These are phyloP conservation scores for Nasonia vitripennis DNA, from an alignment of 1,140 invertebrate genomes.

Conservation along the genomic window DNA sequence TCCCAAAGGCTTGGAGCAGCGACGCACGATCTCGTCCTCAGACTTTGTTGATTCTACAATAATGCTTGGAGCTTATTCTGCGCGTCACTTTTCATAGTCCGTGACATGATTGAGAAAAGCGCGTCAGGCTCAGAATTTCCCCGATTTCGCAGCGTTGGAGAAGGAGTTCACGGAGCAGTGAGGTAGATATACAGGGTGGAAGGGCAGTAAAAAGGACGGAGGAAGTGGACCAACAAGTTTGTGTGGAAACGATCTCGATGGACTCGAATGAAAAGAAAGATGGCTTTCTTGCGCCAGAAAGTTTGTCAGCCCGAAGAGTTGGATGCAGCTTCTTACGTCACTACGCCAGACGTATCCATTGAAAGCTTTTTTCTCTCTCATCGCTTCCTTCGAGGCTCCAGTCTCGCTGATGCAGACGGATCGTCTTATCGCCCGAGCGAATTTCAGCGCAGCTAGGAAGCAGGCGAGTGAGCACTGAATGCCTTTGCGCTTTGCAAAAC, in stretches of 20 bases:
- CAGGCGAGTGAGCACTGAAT: background rate
- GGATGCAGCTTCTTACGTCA: background rate
- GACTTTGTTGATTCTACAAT: slow-evolving; percentile 1
- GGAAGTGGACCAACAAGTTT: background rate
- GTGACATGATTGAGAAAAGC: background rate
- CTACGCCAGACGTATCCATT: background rate
- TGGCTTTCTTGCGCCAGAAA: background rate
- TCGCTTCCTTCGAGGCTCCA: background rate
- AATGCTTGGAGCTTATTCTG: background rate
- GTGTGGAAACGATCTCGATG: background rate
- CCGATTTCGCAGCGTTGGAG: background rate
- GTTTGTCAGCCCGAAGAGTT: background rate
- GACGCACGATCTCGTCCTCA: background rate
- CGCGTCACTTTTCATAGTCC: background rate
- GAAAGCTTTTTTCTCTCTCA: slow-evolving; percentile 1
- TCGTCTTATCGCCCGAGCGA: background rate
- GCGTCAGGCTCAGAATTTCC: background rate
- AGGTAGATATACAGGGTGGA: background rate
- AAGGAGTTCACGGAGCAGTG: too few relatives aligned
- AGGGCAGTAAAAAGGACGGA: background rate
- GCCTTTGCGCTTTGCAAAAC: background rate
- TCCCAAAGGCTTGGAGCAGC: background rate
- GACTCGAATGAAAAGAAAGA: slow-evolving; percentile 1
- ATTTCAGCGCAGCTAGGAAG: too few relatives aligned
- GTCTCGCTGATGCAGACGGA: background rate